phyloP scores from a whole-genome alignment of 2,888 invertebrate genomes.

The Psylliodes chrysocephalus region DNA sequence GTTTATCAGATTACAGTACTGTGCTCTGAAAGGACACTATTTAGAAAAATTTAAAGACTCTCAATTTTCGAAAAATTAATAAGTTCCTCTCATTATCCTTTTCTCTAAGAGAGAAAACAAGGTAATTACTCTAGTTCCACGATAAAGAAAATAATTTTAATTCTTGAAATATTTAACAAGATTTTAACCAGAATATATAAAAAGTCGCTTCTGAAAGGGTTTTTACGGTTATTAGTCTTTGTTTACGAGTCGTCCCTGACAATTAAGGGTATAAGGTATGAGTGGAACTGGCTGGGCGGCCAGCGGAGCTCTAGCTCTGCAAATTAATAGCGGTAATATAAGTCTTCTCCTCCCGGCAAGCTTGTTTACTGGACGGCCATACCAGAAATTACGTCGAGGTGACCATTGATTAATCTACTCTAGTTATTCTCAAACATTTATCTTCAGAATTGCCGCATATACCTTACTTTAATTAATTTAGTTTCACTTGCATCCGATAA shows the following conservation, averaged over 20 bases:
- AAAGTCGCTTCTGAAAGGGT: slow-evolving; percentile 26
- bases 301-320: slow-evolving; percentile 50
- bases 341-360: slow-evolving; percentile 60
- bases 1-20: no score
- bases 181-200: slow-evolving; percentile 6
- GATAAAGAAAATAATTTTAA: background rate
- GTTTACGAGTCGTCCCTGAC: slow-evolving; percentile 49
- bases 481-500: slow-evolving; percentile 17
- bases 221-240: slow-evolving; percentile 48
- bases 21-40: no score
- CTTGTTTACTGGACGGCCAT: slow-evolving; percentile 59
- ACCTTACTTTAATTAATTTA: slow-evolving; percentile 41
- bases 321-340: slow-evolving; percentile 66
- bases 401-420: slow-evolving; percentile 60
- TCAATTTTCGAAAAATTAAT: no score
- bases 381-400: slow-evolving; percentile 58
- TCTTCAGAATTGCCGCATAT: slow-evolving; percentile 47
- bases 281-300: slow-evolving; percentile 46
- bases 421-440: slow-evolving; percentile 56
- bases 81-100: no score
- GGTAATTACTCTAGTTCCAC: no score
- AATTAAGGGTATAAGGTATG: slow-evolving; percentile 58
- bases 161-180: background rate
- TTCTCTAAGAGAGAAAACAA: background rate
- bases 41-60: no score